phyloP scores from a whole-genome alignment of 2,888 invertebrate genomes.

The Hermaeophaga mercurialis region DNA sequence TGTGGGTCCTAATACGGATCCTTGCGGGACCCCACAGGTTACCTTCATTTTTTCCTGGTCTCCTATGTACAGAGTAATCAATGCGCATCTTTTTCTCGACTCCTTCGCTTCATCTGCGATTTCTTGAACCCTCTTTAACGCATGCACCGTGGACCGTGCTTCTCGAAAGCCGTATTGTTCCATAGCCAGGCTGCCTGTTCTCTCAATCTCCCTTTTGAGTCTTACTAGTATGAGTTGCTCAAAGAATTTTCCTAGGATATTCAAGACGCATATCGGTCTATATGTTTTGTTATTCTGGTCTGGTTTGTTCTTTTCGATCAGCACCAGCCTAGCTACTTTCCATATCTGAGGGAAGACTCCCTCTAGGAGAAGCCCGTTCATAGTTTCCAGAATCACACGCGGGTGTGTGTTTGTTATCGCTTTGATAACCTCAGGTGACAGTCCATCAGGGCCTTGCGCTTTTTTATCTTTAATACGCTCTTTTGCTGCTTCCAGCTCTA shows the following conservation, averaged over 20 bases:
- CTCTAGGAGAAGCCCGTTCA: neutral
- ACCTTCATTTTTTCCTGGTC: too few species aligned
- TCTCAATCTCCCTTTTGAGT: too few species aligned
- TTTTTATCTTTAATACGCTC: slow-evolving; percentile 11
- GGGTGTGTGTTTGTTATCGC: neutral
- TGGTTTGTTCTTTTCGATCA: slow-evolving; percentile 12
- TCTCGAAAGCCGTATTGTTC: too few species aligned
- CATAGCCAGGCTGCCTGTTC: too few species aligned
- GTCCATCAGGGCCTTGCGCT: slow-evolving; percentile 10
- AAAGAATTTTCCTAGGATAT: neutral
- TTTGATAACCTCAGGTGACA: slow-evolving; percentile 8
- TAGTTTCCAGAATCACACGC: neutral
- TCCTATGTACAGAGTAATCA: too few species aligned
- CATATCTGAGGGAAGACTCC: slow-evolving; percentile 3
- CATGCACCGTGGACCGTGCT: too few species aligned
- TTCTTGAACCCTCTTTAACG: too few species aligned
- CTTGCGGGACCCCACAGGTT: too few species aligned
- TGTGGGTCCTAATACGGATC: too few species aligned
- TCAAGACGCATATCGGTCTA: neutral
- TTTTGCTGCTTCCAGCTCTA: slow-evolving; percentile 3
- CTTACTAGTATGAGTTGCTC: too few species aligned
- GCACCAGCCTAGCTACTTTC: slow-evolving; percentile 8
- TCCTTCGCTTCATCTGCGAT: too few species aligned
- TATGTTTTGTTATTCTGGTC: neutral
- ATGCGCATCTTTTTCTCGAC: too few species aligned